A percentile compares a stretch with the other conserved stretches of the same genome.
These are phyloP conservation scores for Pseudoatta argentina DNA, from an alignment of 1,140 invertebrate species.

Conservation along the genomic window DNA sequence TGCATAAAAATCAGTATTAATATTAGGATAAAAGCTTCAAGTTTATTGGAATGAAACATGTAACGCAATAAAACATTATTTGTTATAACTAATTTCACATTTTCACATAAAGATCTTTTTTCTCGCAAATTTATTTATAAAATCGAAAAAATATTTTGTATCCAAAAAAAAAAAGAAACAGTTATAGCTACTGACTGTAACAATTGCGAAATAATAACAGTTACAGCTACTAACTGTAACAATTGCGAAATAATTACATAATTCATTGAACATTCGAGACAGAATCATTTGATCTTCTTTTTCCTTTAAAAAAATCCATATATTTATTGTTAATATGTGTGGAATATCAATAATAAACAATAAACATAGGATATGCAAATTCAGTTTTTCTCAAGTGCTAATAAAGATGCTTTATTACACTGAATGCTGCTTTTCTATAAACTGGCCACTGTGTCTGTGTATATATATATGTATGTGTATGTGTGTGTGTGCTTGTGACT, in stretches of 20 bases:
- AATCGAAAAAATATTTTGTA: conserved; percentile 46
- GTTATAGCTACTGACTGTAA: not conserved
- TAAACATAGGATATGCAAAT: conserved; percentile 47
- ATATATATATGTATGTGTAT: not conserved
- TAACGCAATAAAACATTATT: conserved; percentile 71
- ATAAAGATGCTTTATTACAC: conserved; percentile 47
- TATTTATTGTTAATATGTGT: conserved; percentile 26
- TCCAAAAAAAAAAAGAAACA: not conserved
- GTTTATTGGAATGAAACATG: conserved; percentile 78
- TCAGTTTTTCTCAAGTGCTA: conserved; percentile 23
- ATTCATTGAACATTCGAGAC: conserved; percentile 23
- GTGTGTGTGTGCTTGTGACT: not conserved
- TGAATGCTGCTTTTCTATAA: conserved; percentile 29
- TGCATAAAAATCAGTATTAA: not conserved
- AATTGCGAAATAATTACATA: conserved; percentile 20
- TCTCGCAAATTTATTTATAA: conserved; percentile 68
- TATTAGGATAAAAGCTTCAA: conserved; percentile 49
- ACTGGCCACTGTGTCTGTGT: conserved; percentile 13
- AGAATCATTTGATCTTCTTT: conserved; percentile 18
- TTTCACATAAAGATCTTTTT: conserved; percentile 41
- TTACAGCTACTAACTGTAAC: not conserved
- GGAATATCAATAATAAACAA: conserved; percentile 32
- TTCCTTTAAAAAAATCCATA: conserved; percentile 31
- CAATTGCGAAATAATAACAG: not conserved
- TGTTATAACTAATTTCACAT: conserved; percentile 45